Base-by-base conservation (phyloP, 2,113 vertebrate species). In the Pseudorhombus dupliciocellatus region DNA sequence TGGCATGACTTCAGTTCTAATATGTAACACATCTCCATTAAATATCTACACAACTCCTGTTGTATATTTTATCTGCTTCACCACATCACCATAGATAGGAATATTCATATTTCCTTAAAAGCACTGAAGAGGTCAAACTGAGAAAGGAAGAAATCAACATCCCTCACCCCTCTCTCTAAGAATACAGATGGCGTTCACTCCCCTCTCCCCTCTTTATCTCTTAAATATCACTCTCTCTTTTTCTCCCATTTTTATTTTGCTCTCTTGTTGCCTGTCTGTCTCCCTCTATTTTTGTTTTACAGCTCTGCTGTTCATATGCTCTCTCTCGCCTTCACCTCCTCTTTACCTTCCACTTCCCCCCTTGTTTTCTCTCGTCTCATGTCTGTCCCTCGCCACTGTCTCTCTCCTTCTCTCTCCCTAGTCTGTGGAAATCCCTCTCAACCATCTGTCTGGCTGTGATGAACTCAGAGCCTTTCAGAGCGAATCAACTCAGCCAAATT, bases 401-500 rank as follows among this genome's bases (percentile, higher is more conserved):
- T 31, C 34, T 54, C 59, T 55, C 24, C 26, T 34, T 48, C 54
- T 73, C 79, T 72, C 73, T 75, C 28, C 34, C 34, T 4, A 12
- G 34, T 81, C 62, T 64, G 87, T 37, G 83, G 89, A 91, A 88
- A 88, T 88, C 81, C 88, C 86, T 78, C 86, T 76, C 70, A 18
- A 65, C 89, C 88, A 89, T 89, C 86, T 91, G 86, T 81, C 77
- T 71, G 7, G 54, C 75, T 77, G 73, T 66, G 82, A 88, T 83
- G 76, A 87, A 86, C 85, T 84, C 72, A 75, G 67, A 76, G 61
- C 79, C 74, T 85, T 88, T 85, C 64, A 77, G 79, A 86, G 79
- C 81, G 82, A 86, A 86, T 88, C 80, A 81, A 70, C 77, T 83
- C 81, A 79, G 83, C 75, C 66, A 81, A 83, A 86, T 88, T 88